Evolutionary conservation across 2,888 invertebrate species (phyloP), one percentile per base, ranked within the genome.

Genomic region (Hofmannophila pseudospretella): DNA sequence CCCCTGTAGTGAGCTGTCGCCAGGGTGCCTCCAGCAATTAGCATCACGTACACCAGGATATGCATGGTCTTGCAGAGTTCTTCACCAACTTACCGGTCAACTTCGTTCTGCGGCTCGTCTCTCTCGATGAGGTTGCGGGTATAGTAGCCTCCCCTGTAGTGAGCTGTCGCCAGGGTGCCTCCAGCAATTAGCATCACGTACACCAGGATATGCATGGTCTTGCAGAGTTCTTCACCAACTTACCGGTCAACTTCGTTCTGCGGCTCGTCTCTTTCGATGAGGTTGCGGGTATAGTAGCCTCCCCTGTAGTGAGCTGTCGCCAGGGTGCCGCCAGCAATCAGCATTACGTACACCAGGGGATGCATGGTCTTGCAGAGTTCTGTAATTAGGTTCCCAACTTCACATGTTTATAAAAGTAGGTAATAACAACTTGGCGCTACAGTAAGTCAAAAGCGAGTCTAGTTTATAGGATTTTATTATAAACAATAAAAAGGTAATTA

Each of bases 1-100:
- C 54, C 69, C 16, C 67, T 52, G 55, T 78, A 80, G 62, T 73
- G 73, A n/a, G n/a, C n/a, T n/a, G n/a, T n/a, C 4, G 74, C 79
- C 49, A 70, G 42, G 44, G 56, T 43, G 31, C 65, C 58, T 32
- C 58, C 46, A 26, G 54, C 51, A 12, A 75, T 8, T 32, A 81
- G 48, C 49, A 73, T 23, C 38, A 74, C 39, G 37, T 58, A 62
- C 23, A 66, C 40, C 31, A 72, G 31, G 32, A 52, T 51, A 56
- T 73, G 58, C 82, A 84, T 82, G 36, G 7, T 37, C 35, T 44
- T 37, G 47, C 23, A 50, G 69, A 70, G 70, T 71, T 63, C 78
- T 77, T n/a, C n/a, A n/a, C n/a, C n/a, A n/a, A n/a, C n/a, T 44
- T 67, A 79, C 78, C 66, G 66, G 32, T 69, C 61, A 27, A 49